Conservation (phyloP, 2,113 vertebrate species). For the Epinephelus fuscoguttatus region DNA sequence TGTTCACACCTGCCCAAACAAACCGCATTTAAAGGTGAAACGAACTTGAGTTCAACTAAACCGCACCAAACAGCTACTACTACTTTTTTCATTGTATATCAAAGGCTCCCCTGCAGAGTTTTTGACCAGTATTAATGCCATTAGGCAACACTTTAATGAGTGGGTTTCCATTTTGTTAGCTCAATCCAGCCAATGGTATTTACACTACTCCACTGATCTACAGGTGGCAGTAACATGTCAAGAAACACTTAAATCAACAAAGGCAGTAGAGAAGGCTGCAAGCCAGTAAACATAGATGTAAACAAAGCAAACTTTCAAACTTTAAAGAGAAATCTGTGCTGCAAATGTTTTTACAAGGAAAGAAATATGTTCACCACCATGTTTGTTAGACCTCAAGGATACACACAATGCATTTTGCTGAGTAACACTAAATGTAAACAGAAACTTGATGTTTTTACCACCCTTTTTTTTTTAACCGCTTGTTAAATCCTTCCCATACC, state of each 20-base stretch:
- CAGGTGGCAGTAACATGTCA: background rate
- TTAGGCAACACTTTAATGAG: too few species aligned
- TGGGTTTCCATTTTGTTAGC: background rate
- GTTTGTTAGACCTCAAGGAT: background rate
- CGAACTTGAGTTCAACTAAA: too few species aligned
- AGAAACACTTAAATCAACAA: background rate
- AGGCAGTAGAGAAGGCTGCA: background rate
- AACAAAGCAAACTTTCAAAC: background rate
- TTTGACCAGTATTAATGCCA: background rate
- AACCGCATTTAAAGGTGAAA: too few species aligned
- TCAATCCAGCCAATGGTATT: background rate
- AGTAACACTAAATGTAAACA: background rate
- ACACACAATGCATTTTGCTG: background rate
- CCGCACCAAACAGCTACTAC: too few species aligned
- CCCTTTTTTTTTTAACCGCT: background rate
- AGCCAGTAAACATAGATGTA: constrained; percentile 2
- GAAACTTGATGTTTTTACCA: background rate
- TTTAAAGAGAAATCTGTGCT: background rate
- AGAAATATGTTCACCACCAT: background rate
- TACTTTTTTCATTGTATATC: background rate
- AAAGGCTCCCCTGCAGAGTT: background rate
- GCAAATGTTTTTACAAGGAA: background rate
- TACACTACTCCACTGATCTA: background rate
- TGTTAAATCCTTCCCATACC: background rate
- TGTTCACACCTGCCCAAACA: too few species aligned